Evolutionary conservation across 1,140 invertebrate genomes (phyloP).

Genomic region (Aphelinus atriplicis): DNA sequence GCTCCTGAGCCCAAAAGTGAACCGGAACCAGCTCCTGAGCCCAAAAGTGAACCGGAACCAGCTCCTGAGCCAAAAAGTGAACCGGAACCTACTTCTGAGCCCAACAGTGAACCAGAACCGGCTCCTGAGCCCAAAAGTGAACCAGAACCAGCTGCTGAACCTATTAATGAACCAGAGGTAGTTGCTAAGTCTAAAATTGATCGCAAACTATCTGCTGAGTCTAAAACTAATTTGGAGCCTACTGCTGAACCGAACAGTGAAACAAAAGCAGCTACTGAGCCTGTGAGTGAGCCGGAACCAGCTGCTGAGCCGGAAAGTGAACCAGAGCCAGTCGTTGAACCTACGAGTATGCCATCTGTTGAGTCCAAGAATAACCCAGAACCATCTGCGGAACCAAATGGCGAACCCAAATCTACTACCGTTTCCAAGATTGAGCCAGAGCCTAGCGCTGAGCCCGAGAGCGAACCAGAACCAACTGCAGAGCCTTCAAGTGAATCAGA

Average conservation of each 20-base stretch:
- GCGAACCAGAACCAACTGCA: conserved; percentile 48
- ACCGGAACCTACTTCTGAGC: conserved; percentile 28
- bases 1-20: conserved; percentile 44
- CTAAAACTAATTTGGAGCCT: conserved; percentile 46
- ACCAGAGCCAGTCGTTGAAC: conserved; percentile 42
- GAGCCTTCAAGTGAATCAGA: conserved; percentile 46
- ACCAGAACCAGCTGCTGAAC: conserved; percentile 44
- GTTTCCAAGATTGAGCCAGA: conserved; percentile 45
- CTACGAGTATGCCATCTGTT: neutral
- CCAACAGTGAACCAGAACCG: conserved; percentile 39
- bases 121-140: conserved; percentile 47
- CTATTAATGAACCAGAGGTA: conserved; percentile 42
- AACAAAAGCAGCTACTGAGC: conserved; percentile 31
- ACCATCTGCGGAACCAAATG: conserved; percentile 40
- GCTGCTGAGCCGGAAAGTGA: conserved; percentile 47
- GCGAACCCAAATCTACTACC: conserved; percentile 42
- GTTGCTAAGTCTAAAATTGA: conserved; percentile 44
- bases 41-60: conserved; percentile 42
- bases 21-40: conserved; percentile 35
- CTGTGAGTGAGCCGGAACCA: conserved; percentile 37
- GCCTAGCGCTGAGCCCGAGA: conserved; percentile 40
- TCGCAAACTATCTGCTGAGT: conserved; percentile 36
- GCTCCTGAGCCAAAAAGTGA: conserved; percentile 38
- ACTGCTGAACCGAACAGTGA: conserved; percentile 46
- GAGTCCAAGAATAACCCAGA: conserved; percentile 45